Evolutionary conservation across 2,888 invertebrate species (phyloP), one percentile per base, ranked within the genome.

Genomic region (Thelaira solivaga): DNA sequence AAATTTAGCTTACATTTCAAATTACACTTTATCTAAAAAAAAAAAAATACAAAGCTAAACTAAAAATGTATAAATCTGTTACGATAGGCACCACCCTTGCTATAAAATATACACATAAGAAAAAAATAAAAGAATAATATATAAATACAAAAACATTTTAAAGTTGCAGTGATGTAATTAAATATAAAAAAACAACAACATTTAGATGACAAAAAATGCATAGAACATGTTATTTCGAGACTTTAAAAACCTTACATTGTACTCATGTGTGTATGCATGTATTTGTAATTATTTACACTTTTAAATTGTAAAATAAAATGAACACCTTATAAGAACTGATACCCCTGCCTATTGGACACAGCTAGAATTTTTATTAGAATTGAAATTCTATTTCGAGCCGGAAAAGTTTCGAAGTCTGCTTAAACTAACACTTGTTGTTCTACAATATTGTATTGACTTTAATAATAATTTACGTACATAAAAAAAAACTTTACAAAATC

Each of bases 21-120:
- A 31, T 29, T 34, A 16, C 11, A 57, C 0, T 16, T 16, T 24
- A n/a, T n/a, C 34, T 41, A 24, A n/a, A 31, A 8, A n/a, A 34
- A 11, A 57, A 57, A 29, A 55, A 36, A 31, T 64, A 29, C 5
- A 43, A 16, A 34, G 31, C 8, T 26, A 41, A 53, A 79, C 82
- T 84, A 85, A 82, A 86, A 87, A 83, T 84, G 85, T 85, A 85
- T 83, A 80, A 83, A 86, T 83, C 82, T 87, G 82, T 86, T 84
- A 81, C 85, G 87, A 82, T 84, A 86, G 81, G 84, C 85, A 82
- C 87, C 88, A 83, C 86, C 85, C 80, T 83, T 84, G 83, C 87
- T 88, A 87, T 80, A 86, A 82, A 81, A 82, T 69, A 83, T 51
- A n/a, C n/a, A n/a, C n/a, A 80, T 71, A 82, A 53, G 76, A 59